These are phyloP conservation scores for Cervus canadensis DNA, from an alignment of 2,113 vertebrate species.

Conservation along the genomic window DNA sequence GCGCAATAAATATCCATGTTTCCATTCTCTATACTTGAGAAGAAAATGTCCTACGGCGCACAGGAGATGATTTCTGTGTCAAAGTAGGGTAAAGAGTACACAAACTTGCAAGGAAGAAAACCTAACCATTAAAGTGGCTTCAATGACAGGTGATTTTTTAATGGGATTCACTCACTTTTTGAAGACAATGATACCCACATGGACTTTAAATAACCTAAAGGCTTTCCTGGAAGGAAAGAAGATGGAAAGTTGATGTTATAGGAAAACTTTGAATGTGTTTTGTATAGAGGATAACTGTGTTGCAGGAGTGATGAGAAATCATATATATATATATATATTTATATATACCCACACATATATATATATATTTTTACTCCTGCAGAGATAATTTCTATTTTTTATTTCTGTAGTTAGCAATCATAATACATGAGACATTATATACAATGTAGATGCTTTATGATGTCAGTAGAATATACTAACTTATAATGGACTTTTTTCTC, in stretches of 20 bases:
- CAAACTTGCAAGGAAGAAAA: background rate
- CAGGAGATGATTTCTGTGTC: background rate
- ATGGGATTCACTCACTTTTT: background rate
- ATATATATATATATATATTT: background rate
- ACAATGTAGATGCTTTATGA: background rate
- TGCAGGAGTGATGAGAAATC: background rate
- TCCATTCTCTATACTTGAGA: background rate
- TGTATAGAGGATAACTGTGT: background rate
- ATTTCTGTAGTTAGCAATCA: background rate
- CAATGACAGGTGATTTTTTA: background rate
- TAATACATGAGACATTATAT: background rate
- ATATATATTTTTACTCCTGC: background rate
- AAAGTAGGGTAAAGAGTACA: background rate
- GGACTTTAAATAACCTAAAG: background rate
- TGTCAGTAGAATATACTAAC: background rate
- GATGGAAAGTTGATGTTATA: background rate
- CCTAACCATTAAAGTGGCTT: background rate
- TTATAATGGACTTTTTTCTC: background rate
- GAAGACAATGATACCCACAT: background rate
- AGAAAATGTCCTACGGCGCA: background rate
- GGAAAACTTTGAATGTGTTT: background rate
- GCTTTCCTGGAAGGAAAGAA: background rate
- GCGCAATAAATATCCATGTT: background rate
- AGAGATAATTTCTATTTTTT: background rate
- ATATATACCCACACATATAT: too few relatives aligned